phyloP scores from a whole-genome alignment of 2,888 invertebrate genomes.

The Machimus atricapillus region DNA sequence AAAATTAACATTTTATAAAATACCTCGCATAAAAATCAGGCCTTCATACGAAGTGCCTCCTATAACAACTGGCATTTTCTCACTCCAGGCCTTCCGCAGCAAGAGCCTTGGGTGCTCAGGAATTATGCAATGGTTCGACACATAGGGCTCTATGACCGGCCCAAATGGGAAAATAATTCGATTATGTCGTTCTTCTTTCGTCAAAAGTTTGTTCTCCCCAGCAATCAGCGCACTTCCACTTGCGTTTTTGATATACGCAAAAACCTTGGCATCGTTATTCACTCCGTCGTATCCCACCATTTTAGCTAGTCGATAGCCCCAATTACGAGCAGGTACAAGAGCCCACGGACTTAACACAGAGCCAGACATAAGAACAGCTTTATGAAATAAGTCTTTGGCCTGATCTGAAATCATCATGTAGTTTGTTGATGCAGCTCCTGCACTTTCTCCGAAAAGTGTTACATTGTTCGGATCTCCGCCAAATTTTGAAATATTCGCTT shows the following conservation, averaged over 20 bases:
- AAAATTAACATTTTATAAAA: neutral
- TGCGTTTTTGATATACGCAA: slow-evolving; percentile 58
- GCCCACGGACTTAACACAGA: slow-evolving; percentile 58
- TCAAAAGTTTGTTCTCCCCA: slow-evolving; percentile 52
- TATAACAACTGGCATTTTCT: slow-evolving; percentile 56
- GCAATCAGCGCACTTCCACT: slow-evolving; percentile 56
- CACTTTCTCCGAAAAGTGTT: slow-evolving; percentile 66
- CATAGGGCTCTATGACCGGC: slow-evolving; percentile 59
- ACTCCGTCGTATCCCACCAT: slow-evolving; percentile 57
- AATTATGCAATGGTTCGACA: slow-evolving; percentile 55
- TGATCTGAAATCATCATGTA: slow-evolving; percentile 64
- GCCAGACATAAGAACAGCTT: slow-evolving; percentile 59
- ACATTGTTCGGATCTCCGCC: slow-evolving; percentile 65
- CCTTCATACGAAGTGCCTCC: slow-evolving; percentile 60
- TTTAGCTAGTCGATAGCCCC: slow-evolving; percentile 57
- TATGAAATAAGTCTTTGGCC: slow-evolving; percentile 60
- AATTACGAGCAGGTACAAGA: slow-evolving; percentile 53
- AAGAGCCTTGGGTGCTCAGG: slow-evolving; percentile 52
- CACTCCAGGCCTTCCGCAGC: slow-evolving; percentile 56
- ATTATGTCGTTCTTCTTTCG: slow-evolving; percentile 55
- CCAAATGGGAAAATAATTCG: slow-evolving; percentile 57
- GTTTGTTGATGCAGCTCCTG: slow-evolving; percentile 64
- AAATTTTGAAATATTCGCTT: slow-evolving; percentile 63
- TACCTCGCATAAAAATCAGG: slow-evolving; percentile 57
- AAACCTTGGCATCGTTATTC: slow-evolving; percentile 57